phyloP scores from a whole-genome alignment of 2,888 invertebrate species.

The Yponomeuta malinellus region DNA sequence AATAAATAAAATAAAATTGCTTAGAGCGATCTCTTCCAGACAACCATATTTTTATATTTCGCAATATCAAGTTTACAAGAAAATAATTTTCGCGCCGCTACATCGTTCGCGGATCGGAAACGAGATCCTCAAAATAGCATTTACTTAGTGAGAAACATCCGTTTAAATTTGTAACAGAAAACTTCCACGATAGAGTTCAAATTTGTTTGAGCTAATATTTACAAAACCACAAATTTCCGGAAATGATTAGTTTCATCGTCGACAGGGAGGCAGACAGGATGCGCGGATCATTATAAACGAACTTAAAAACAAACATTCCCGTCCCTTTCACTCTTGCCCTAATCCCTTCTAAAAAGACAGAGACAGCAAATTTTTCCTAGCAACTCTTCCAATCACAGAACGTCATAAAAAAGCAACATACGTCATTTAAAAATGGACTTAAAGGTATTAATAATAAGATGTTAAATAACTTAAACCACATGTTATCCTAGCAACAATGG shows the following conservation, averaged over 20 bases:
- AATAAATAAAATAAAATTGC: too few species aligned
- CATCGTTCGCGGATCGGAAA: background rate
- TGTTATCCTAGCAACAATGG: background rate
- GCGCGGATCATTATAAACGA: conserved; percentile 62
- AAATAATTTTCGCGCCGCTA: background rate
- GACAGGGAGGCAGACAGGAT: conserved; percentile 70
- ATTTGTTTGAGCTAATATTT: background rate
- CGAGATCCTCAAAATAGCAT: conserved; percentile 7
- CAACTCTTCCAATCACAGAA: conserved; percentile 39
- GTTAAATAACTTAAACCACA: background rate
- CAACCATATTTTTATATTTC: too few species aligned
- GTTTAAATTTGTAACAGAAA: background rate
- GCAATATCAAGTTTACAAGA: background rate
- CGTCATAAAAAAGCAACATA: background rate
- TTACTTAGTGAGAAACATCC: background rate
- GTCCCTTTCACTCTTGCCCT: conserved; percentile 27
- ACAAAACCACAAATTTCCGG: conserved; percentile 35
- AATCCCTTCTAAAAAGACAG: conserved; percentile 28
- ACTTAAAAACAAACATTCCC: conserved; percentile 47
- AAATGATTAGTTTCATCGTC: conserved; percentile 70
- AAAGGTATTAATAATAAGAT: background rate
- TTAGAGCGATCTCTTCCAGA: too few species aligned
- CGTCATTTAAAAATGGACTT: conserved; percentile 4
- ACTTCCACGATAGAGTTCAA: conserved; percentile 8
- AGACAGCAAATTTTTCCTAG: conserved; percentile 23